Conservation (phyloP, 2,113 vertebrate species). For the Phalacrocorax aristotelis region DNA sequence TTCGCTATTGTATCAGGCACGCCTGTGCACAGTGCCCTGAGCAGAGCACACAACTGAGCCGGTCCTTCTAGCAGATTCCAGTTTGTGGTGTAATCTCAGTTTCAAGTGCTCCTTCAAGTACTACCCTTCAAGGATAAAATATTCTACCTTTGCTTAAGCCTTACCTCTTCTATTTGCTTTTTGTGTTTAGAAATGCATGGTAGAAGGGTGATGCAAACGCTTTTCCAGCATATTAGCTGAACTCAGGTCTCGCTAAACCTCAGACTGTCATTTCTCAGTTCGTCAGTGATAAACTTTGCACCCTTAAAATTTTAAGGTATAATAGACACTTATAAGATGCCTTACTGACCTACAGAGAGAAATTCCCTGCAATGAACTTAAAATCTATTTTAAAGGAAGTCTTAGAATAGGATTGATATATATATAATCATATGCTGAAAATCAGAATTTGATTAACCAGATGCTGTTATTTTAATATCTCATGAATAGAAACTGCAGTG, state of each 20-base stretch:
- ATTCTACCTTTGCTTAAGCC: not conserved
- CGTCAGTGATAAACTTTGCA: not conserved
- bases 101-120: not conserved
- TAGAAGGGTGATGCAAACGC: not conserved
- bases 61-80: not conserved
- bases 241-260: not conserved
- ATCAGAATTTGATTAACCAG: not conserved
- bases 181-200: not conserved
- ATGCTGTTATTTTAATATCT: constrained; percentile 33
- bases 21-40: not conserved
- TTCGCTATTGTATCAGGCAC: not conserved
- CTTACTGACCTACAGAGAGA: not conserved
- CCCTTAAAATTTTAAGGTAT: not conserved
- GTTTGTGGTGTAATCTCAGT: not conserved
- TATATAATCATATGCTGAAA: not conserved
- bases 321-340: not conserved
- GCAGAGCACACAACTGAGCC: not conserved
- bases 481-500: not conserved
- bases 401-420: not conserved
- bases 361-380: not conserved
- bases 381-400: not conserved
- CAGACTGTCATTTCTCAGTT: not conserved
- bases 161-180: not conserved
- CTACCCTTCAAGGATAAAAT: not conserved
- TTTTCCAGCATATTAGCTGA: not conserved